Base-by-base conservation (phyloP, 1,140 invertebrate genomes). In the Drosophila tristis region DNA sequence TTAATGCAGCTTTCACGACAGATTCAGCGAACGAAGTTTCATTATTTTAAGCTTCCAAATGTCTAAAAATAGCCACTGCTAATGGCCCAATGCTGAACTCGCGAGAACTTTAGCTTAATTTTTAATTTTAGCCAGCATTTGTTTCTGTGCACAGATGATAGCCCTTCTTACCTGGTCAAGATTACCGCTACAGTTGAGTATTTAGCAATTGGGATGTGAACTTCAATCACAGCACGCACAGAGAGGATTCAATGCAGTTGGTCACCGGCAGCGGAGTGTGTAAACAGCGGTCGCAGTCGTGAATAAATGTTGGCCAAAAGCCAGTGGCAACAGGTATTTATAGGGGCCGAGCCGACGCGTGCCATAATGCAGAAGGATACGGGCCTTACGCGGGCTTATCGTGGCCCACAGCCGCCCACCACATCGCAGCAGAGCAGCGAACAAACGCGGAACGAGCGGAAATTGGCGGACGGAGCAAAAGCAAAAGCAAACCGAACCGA, bases 301-400 rank as follows among this genome's bases (percentile, higher is more conserved):
- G 56, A 50, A 39, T 51, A 76, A 76, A 54, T 76, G 74, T 61
- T 76, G 72, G 39, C 50, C 56, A 26, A 59, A 50, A 50, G 43
- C 39, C 49, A 54, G 49, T 75, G 61, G 61, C 72, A 75, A 75
- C 72, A 75, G 72, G 72, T 75, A 75, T 75, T 75, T 75, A 75
- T 75, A 75, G 72, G 61, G 49, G 72, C 39, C 25, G n/a, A 16
- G 31, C 6, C 26, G 26, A 29, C 26, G 35, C 35, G 11, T 39
- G 35, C 35, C 35, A 13, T 39, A 8, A 39, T 39, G 49, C 29
- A 44, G 31, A 57, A 75, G 72, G 72, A 75, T 67, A 55, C 35
- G 11, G 5, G 35, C 23, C 23, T 64, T n/a, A 26, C 42, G 53
- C 23, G 67, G 29, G n/a, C 45, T 49, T 64, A 71, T 50, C 48